Percentiles rank a stretch among this genome's conserved stretches.
Conservation (phyloP, 2,797 vertebrate genomes). For the Syndactyla subalaris region DNA sequence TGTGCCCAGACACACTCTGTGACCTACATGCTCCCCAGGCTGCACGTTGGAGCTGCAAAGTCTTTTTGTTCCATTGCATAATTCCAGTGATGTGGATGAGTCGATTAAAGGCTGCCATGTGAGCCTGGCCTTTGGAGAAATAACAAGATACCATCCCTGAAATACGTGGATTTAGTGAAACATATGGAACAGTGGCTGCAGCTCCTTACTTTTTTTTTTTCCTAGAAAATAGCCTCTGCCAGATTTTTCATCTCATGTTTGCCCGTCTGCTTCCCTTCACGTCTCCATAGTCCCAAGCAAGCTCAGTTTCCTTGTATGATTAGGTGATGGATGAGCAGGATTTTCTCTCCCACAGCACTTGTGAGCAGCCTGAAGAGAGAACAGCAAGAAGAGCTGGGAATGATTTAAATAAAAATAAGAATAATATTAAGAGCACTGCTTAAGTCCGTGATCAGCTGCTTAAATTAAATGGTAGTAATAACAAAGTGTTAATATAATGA, state of each 20-base stretch:
- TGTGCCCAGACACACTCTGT: not conserved
- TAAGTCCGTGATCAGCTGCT: conserved; percentile 27
- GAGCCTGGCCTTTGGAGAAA: not conserved
- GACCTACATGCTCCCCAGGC: not conserved
- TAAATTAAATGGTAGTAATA: conserved; percentile 33
- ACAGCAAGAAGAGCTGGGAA: not conserved
- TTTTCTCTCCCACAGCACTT: not conserved
- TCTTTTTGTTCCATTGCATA: not conserved
- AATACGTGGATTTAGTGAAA: not conserved
- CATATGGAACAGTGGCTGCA: not conserved
- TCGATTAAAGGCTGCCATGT: conserved; percentile 10
- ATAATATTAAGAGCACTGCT: not conserved
- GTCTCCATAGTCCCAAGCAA: not conserved
- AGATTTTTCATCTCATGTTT: not conserved
- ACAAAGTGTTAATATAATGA: conserved; percentile 13
- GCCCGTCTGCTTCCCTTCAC: not conserved
- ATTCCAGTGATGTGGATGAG: not conserved
- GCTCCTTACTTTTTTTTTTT: not conserved
- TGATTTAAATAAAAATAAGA: not conserved
- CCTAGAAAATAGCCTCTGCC: not conserved
- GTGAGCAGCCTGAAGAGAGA: not conserved
- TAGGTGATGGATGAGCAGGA: not conserved
- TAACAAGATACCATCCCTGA: not conserved
- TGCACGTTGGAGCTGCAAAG: not conserved
- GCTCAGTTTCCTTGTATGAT: not conserved